These are phyloP conservation scores for Ptychobarbus kaznakovi DNA, from an alignment of 2,797 vertebrate genomes.

Conservation along the genomic window DNA sequence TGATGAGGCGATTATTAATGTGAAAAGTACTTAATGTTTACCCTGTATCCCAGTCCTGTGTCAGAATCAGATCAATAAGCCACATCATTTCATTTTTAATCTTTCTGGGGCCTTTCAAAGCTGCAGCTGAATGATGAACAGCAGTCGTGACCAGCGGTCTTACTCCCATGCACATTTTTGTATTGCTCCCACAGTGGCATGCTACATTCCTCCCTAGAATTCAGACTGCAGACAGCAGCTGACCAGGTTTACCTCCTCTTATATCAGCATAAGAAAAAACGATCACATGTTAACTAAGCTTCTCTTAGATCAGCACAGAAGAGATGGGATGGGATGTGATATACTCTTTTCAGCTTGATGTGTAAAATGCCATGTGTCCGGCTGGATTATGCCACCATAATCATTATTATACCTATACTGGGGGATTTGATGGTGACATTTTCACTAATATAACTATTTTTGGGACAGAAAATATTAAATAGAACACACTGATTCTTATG, in stretches of 20 bases:
- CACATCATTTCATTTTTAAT: slow-evolving; percentile 26
- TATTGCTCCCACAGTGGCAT: slow-evolving; percentile 46
- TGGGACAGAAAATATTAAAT: not conserved
- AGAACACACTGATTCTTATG: not conserved
- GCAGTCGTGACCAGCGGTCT: slow-evolving; percentile 14
- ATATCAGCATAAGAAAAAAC: slow-evolving; percentile 14
- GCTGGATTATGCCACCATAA: not conserved
- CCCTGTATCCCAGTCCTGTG: not conserved
- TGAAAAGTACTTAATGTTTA: not conserved
- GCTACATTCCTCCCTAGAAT: slow-evolving; percentile 46
- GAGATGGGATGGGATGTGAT: not conserved
- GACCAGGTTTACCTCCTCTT: not conserved
- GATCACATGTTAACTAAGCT: not conserved
- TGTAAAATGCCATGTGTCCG: slow-evolving; percentile 9
- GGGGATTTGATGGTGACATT: not conserved
- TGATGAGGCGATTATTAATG: not conserved
- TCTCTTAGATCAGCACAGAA: slow-evolving; percentile 20
- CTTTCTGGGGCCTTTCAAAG: slow-evolving; percentile 23
- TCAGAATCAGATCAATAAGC: slow-evolving; percentile 17
- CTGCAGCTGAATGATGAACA: slow-evolving; percentile 20
- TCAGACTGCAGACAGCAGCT: slow-evolving; percentile 17
- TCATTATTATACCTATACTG: not conserved
- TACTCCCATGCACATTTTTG: slow-evolving; percentile 43
- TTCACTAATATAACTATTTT: not conserved
- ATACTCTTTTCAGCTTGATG: not conserved